Base-by-base conservation (phyloP, 2,888 invertebrate genomes). In the Ypsolopha sequella region DNA sequence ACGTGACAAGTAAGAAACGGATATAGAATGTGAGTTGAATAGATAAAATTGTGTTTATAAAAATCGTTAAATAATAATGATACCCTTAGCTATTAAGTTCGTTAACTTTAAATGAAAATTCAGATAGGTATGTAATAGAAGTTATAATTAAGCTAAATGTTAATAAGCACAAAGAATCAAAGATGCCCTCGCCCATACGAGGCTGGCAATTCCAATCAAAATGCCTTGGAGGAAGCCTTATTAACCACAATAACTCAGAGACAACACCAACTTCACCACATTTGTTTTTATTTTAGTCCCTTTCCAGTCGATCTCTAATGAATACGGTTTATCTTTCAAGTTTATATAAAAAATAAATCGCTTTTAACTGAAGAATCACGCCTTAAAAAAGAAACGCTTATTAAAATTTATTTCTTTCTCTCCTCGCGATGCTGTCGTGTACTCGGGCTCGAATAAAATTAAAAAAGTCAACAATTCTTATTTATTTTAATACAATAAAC, bases 401-500 rank as follows among this genome's bases (percentile, higher is more conserved):
- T 85, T 85, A 86, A 85, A 85, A 86, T 86, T 86, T 86, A 86
- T 86, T 85, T 85, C 85, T 82, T 79, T 84, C 82, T 82, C 81
- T 80, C 70, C 70, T 73, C 80, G 77, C 77, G 74, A 78, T 77
- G 69, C 77, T 78, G 86, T 84, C 84, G 80, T 85, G 86, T 85
- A 84, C 82, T 76, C 73, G 70, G 81, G 64, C 73, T 73, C 75
- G 76, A 85, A 86, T 81, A 86, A 86, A 86, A 86, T 86, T 85
- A 85, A 86, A 86, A 54, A 85, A 85, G 82, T 84, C 82, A 76
- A 81, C 82, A 84, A 85, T 84, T 86, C 85, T 85, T 86, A 84
- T 86, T 86, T 86, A 86, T 86, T 85, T 86, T 86, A 85, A 86
- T 86, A 86, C 85, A 86, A 86, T 86, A 86, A 85, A 86, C 85